phyloP scores from a whole-genome alignment of 2,888 invertebrate species.

The Labia minor region DNA sequence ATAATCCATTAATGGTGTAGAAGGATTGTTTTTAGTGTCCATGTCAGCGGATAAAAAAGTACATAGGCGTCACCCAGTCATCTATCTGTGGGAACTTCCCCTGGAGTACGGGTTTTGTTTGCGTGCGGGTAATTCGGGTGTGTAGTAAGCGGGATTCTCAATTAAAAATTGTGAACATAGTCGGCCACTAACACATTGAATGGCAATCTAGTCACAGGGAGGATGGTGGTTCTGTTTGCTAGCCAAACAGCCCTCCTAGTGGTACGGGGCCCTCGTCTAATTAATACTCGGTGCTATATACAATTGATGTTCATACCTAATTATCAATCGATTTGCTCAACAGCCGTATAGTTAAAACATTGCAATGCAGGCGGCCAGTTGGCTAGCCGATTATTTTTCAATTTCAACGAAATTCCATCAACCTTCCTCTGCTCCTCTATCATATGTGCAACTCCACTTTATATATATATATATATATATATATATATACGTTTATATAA shows the following conservation, averaged over 20 bases:
- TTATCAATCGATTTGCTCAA: conserved; percentile 8
- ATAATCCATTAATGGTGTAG: too few species aligned
- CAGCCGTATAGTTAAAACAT: conserved; percentile 13
- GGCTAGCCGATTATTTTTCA: not conserved
- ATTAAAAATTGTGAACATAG: not conserved
- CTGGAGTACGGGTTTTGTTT: not conserved
- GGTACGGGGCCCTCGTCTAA: conserved; percentile 1
- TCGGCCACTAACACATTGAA: not conserved
- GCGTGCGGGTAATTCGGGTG: conserved; percentile 5
- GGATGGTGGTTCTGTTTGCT: not conserved
- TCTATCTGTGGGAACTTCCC: too few species aligned
- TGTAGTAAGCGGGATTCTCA: not conserved
- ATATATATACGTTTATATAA: too few species aligned
- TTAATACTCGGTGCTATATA: not conserved
- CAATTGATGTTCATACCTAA: conserved; percentile 13
- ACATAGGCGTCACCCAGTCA: too few species aligned
- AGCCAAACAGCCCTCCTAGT: not conserved
- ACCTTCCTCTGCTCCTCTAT: too few species aligned
- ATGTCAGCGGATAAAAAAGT: too few species aligned
- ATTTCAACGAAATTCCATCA: not conserved
- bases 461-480: too few species aligned
- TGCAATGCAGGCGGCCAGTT: not conserved
- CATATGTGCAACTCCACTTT: too few species aligned
- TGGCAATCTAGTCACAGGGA: not conserved
- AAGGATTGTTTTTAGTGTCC: too few species aligned